Evolutionary conservation across 2,113 vertebrate species (phyloP).

Genomic region (Megaleporinus macrocephalus): DNA sequence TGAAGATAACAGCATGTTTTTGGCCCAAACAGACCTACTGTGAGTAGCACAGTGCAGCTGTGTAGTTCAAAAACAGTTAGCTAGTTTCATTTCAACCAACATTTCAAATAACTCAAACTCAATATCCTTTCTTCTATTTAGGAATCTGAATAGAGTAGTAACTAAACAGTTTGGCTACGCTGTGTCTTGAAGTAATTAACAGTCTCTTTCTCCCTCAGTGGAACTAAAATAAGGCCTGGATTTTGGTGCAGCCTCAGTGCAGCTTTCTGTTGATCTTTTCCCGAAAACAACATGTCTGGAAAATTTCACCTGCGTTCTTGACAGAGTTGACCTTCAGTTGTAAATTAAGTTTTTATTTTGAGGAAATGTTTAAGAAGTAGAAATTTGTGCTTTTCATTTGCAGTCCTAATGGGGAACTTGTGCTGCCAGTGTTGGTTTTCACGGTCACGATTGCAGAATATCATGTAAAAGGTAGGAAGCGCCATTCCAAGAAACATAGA

Average conservation of each 20-base stretch:
- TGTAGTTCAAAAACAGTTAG: background rate
- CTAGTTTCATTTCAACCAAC: background rate
- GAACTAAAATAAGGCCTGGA: slow-evolving; percentile 8
- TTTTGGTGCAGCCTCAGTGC: background rate
- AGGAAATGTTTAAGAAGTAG: slow-evolving; percentile 21
- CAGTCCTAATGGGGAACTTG: slow-evolving; percentile 18
- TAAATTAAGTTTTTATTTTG: slow-evolving; percentile 25
- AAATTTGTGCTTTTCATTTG: slow-evolving; percentile 40
- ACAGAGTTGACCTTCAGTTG: slow-evolving; percentile 1
- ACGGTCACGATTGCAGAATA: background rate
- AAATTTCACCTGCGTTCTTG: background rate
- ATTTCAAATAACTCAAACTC: background rate
- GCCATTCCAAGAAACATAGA: background rate
- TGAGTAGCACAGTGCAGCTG: background rate
- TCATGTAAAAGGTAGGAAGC: background rate
- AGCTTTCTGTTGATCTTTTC: slow-evolving; percentile 6
- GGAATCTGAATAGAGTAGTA: background rate
- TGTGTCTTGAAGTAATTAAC: slow-evolving; percentile 29
- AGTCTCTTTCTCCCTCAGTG: background rate
- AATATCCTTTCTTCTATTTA: background rate
- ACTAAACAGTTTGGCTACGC: background rate
- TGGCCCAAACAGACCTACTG: background rate
- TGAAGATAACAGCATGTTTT: background rate
- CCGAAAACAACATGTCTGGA: slow-evolving; percentile 1
- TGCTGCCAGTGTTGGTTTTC: background rate